Conservation (phyloP, 1,140 invertebrate genomes). For the Rhagoletis pomonella region DNA sequence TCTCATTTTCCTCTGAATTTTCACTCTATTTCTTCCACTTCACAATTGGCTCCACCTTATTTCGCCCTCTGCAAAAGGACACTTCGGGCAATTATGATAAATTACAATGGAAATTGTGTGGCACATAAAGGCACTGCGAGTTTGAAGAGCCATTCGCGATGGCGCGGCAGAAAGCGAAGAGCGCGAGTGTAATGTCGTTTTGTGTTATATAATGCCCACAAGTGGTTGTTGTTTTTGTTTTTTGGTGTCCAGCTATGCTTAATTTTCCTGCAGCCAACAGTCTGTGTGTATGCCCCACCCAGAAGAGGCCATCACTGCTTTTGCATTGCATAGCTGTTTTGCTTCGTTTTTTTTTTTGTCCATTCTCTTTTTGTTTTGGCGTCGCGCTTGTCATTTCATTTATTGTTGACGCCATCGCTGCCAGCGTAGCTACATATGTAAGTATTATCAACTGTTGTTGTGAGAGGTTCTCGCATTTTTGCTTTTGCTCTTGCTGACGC, state of each 20-base stretch:
- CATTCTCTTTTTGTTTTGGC: neutral
- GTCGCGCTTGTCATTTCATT: neutral
- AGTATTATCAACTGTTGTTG: neutral
- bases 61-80: neutral
- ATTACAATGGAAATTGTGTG: neutral
- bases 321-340: neutral
- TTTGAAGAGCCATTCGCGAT: neutral
- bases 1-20: neutral
- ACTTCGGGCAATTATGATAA: slow-evolving; percentile 19
- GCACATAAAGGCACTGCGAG: neutral
- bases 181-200: neutral
- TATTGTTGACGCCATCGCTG: neutral
- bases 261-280: neutral
- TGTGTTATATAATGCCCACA: neutral
- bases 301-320: no score
- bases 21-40: neutral
- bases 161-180: neutral
- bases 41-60: neutral
- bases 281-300: neutral
- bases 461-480: neutral
- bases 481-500: neutral
- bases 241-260: neutral
- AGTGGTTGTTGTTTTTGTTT: neutral
- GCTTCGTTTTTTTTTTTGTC: neutral
- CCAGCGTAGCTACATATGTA: neutral